Base-by-base conservation (phyloP, 1,140 invertebrate species). In the Drosophila punjabiensis region DNA sequence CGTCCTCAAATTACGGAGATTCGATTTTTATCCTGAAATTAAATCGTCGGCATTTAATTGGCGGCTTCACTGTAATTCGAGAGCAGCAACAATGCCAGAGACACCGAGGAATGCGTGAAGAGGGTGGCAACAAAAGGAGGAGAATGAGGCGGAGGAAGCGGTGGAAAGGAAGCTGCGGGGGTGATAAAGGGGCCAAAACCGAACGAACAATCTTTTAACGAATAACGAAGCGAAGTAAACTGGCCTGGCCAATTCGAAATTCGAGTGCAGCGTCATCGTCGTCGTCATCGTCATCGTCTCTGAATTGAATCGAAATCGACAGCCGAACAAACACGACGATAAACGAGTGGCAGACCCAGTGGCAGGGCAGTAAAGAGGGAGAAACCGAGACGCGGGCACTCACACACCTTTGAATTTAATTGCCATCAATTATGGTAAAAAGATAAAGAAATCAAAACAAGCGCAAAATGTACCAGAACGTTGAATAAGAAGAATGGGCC, bases 351-450 rank as follows among this genome's bases (percentile, higher is more conserved):
- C 37, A 45, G 41, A 11, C 37, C 37, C 14, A 48, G 32, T 5
- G 28, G 43, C 33, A 18, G 55, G 33, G 30, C 18, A 24, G 37
- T 59, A n/a, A 47, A 50, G 52, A 41, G 58, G 28, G 37, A 67
- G 62, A 28, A 48, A 33, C 20, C 65, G 35, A 66, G 56, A 68
- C 37, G 28, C 76, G 65, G 79, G 62, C 83, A 84, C 86, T 71
- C 86, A 90, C 87, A 90, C 86, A 90, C 86, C 86, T 90, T 90
- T 86, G 9, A 77, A 81, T 90, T 90, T 90, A 90, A 90, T 90
- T 90, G 86, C 82, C 86, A 90, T 90, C 86, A 90, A 90, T 90
- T 90, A 90, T 90, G 86, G 86, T 90, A 86, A 90, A 91, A 91
- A 88, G 89, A 88, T 92, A 82, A 92, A 82, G 88, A 85, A 89